Evolutionary conservation across 2,888 invertebrate genomes (phyloP), one percentile per base, ranked within the genome.

Genomic region (Tiliacea aurago): DNA sequence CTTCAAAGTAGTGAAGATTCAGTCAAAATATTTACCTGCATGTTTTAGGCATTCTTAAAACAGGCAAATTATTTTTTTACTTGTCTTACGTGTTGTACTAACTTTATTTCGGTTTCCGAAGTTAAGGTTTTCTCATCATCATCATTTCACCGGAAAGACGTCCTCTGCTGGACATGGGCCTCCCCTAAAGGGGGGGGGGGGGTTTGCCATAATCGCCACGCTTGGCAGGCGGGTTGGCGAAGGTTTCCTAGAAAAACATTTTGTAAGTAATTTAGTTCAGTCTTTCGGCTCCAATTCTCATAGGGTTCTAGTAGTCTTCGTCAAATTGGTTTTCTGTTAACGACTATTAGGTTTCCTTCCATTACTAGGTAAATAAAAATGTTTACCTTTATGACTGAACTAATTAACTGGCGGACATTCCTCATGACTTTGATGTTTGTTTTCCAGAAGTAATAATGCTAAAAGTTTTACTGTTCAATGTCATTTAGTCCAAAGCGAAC

Each of bases 401-500:
- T 43, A 49, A 81, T 81, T 55, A 70, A 58, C 7, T 75, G 23
- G 33, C 2, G 33, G 49, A 76, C 47, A 63, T 53, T 76, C n/a
- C 53, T 53, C 41, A n/a, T 63, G 11, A 15, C n/a, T 53, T 55
- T 58, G 33, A 43, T 81, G 43, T 66, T 51, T 28, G 58, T 53
- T 70, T 65, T 76, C 4, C 53, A 76, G 28, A 70, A 64, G 58
- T 23, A 75, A 70, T 70, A 70, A 58, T 33, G 28, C 53, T 49
- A 66, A 76, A 76, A 47, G n/a, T 43, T 69, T 55, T 20, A 37
- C 20, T 51, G 56, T 37, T 58, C 47, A 45, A 20, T 43, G 23
- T 37, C 23, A 33, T 67, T 10, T 10, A 20, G 13, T 41, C 28
- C 20, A 49, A 56, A 56, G n/a, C 13, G 11, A 68, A 55, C 7